Evolutionary conservation across 2,113 vertebrate genomes (phyloP).

Genomic region (Rhynchopsitta pachyrhyncha): DNA sequence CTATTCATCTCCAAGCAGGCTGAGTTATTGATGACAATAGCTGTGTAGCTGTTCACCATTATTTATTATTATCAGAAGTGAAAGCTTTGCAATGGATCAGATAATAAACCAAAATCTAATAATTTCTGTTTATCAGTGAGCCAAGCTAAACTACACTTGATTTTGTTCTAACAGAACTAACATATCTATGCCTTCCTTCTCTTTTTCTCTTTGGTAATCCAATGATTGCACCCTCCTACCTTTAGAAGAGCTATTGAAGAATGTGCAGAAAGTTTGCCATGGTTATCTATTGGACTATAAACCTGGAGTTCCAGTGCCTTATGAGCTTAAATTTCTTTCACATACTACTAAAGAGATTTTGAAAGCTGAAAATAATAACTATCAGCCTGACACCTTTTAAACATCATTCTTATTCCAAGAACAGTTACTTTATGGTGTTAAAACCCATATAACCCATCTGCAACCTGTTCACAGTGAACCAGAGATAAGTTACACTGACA

Average conservation of each 20-base stretch:
- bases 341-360: not conserved
- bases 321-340: not conserved
- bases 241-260: not conserved
- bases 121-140: conserved; percentile 32
- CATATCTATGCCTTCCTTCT: not conserved
- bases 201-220: not conserved
- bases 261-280: not conserved
- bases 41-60: conserved; percentile 7
- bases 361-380: not conserved
- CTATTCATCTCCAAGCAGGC: conserved; percentile 14
- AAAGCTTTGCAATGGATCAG: conserved; percentile 46
- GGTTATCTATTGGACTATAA: not conserved
- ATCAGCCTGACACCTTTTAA: not conserved
- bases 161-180: conserved; percentile 11
- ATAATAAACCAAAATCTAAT: conserved; percentile 32
- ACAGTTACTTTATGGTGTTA: not conserved
- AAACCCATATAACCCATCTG: not conserved
- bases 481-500: not conserved
- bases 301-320: not conserved
- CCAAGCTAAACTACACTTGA: conserved; percentile 33
- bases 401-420: not conserved
- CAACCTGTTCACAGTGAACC: not conserved
- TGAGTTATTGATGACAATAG: conserved; percentile 30
- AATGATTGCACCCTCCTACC: not conserved
- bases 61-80: conserved; percentile 53